Evolutionary conservation across 2,888 invertebrate species (phyloP).

Genomic region (Cyclophora punctaria): DNA sequence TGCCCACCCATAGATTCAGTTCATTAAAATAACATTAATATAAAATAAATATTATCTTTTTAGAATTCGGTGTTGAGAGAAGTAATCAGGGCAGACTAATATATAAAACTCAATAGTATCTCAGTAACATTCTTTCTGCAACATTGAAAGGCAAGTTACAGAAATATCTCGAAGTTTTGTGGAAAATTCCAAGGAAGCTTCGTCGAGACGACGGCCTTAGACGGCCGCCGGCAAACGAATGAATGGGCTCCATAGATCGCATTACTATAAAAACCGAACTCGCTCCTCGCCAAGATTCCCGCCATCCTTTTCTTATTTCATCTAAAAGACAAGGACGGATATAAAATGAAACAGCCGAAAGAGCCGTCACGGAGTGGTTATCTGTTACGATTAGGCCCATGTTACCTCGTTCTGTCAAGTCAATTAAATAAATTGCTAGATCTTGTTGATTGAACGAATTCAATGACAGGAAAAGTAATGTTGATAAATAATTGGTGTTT

Average conservation of each 20-base stretch:
- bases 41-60: no score
- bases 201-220: slow-evolving; percentile 26
- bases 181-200: slow-evolving; percentile 29
- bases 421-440: slow-evolving; percentile 27
- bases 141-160: slow-evolving; percentile 20
- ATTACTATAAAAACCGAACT: slow-evolving; percentile 25
- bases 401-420: slow-evolving; percentile 25
- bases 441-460: slow-evolving; percentile 14
- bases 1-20: no score
- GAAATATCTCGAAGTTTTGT: slow-evolving; percentile 33
- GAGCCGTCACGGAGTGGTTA: slow-evolving; percentile 14
- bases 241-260: slow-evolving; percentile 26
- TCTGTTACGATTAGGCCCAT: slow-evolving; percentile 29
- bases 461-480: slow-evolving; percentile 17
- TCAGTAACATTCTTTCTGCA: slow-evolving; percentile 7
- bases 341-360: slow-evolving; percentile 9
- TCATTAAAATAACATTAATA: no score
- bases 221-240: slow-evolving; percentile 36
- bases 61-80: no score
- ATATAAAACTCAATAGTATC: slow-evolving; percentile 9
- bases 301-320: slow-evolving; percentile 17
- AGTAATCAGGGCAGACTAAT: neutral
- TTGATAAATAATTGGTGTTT: slow-evolving; percentile 2
- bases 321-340: slow-evolving; percentile 12
- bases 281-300: slow-evolving; percentile 16